Base-by-base conservation (phyloP, 2,797 vertebrate genomes). In the Lacerta viridis region DNA sequence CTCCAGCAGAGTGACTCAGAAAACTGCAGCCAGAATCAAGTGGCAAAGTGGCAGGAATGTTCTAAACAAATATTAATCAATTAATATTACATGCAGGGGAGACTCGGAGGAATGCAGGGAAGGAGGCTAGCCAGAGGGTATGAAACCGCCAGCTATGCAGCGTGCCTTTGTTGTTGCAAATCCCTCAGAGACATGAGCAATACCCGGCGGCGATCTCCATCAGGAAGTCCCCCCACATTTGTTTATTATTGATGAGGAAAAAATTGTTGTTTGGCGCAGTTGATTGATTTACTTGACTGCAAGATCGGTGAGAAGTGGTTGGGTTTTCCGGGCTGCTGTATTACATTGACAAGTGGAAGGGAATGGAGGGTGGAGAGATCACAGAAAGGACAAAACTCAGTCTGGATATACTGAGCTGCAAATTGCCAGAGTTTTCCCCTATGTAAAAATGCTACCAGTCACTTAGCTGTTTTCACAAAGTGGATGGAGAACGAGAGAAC, bases 21-120 rank as follows among this genome's bases (percentile, higher is more conserved):
- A 91, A 82, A 86, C 89, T 39, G 88, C 88, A 71, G 81, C 0
- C 0, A 85, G 78, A 83, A 80, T 82, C 2, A 7, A 86, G 88
- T 89, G 55, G 75, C 20, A 5, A 93, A 93, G 18, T 25, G 80
- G 69, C 72, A 81, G 88, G 46, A 91, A 55, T 0, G 3, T 83
- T 88, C 89, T 91, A 74, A 93, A 91, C 61, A 90, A 94, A 91
- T 91, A 93, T 92, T 91, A 86, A 64, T 77, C 85, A 87, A 88
- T 94, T 95, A 94, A 92, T 90, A 85, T 88, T 90, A 87, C 13
- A 88, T 90, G 80, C 69, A 8, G 50, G 64, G 61, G 39, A 27
- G 83, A 78, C 88, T 87, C 43, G 0, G 39, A 59, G 84, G 33
- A 25, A 86, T 69, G 64, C 68, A 66, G 87, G 71, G 84, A 11